Evolutionary conservation across 30 jellyfish, hydroid and myxozoan genomes (phyloP), one percentile per base, ranked within the genome.

Genomic region (Mastigias papua): DNA sequence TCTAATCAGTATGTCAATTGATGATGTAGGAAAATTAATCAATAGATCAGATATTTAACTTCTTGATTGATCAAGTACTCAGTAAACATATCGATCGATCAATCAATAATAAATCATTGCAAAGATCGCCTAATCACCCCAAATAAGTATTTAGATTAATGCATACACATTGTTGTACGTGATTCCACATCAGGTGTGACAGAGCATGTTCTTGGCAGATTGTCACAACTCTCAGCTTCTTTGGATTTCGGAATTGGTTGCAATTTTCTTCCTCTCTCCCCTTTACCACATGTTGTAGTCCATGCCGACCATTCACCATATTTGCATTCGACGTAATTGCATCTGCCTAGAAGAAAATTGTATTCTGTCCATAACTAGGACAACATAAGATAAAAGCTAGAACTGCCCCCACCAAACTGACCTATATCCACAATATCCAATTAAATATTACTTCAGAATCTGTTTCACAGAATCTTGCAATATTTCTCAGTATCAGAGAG

Each of bases 271-370:
- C 86, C 81, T 66, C 91, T 64, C 30, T 63, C 74, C 2, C 91
- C 91, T 42, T 63, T 58, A 17, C 91, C 91, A 66, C 91, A 81
- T 7, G 67, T 34, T 23, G 91, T 67, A 33, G 91, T 9, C 91
- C 91, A 81, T 13, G 32, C 81, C 32, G 91, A 61, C 91, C 91
- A 81, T 16, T 57, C 71, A 16, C 91, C 82, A 35, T 81, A 81
- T 25, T 37, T 31, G 64, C 91, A 81, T 8, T 81, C 91, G 6
- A 82, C 92, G 37, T 68, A 67, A 20, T 50, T 82, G 92, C 92
- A 82, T 6, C 19, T 8, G 76, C 92, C 92, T 82, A n/a, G n/a
- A n/a, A 54, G 7, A 15, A 42, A 4, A 15, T 8, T 4, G 54
- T 42, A 4, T 42, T 15, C 7, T 8, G 54, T 37, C 54, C 11